These are phyloP conservation scores for Mastigias papua DNA, from an alignment of 30 jellyfish, hydroid and myxozoan genomes.

Conservation along the genomic window DNA sequence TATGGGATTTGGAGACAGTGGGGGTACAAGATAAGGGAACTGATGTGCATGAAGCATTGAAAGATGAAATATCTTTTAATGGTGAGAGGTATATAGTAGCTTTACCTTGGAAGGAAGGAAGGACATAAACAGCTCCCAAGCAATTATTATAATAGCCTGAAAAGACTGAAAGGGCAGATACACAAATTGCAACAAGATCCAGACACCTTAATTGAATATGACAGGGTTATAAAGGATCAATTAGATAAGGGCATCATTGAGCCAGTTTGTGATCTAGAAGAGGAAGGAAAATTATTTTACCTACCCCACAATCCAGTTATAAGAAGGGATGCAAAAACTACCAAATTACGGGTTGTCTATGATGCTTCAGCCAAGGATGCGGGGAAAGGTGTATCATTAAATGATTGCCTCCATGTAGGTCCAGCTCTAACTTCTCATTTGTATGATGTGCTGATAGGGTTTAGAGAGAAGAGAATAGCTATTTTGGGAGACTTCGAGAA, in stretches of 20 bases:
- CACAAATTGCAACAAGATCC: neutral
- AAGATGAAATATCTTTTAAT: too few relatives aligned
- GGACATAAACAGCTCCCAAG: neutral
- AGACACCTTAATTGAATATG: neutral
- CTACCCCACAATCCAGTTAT: neutral
- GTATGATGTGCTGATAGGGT: neutral
- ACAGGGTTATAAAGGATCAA: constrained; percentile 5
- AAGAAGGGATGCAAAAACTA: neutral
- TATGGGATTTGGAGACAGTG: too few relatives aligned
- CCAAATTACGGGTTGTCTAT: neutral
- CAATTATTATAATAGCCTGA: neutral
- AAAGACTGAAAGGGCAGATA: neutral
- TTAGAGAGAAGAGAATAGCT: neutral
- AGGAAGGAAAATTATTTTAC: too few relatives aligned
- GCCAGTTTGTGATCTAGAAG: neutral
- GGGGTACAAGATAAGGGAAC: too few relatives aligned
- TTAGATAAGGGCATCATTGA: neutral
- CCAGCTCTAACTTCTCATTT: neutral
- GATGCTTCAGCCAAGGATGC: neutral
- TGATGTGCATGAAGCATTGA: too few relatives aligned
- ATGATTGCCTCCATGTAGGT: neutral
- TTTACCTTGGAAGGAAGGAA: neutral
- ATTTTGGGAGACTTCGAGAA: neutral
- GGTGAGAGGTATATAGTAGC: neutral
- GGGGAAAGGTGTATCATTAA: neutral